Evolutionary conservation across 2,113 vertebrate genomes (phyloP).

Genomic region (Coturnix japonica): DNA sequence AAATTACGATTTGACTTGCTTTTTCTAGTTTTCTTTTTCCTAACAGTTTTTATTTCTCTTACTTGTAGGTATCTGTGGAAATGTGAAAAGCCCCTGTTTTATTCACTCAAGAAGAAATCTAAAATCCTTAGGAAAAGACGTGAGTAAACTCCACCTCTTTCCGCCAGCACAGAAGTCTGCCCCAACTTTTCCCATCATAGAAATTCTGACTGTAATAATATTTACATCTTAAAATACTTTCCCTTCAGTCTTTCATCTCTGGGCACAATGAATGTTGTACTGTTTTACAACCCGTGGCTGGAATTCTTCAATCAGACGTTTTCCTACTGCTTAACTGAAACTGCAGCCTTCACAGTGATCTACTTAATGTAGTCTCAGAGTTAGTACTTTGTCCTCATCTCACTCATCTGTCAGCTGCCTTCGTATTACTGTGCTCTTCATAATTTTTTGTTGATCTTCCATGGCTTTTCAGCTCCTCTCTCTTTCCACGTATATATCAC

Average conservation of each 20-base stretch:
- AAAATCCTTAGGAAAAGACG: slow-evolving; percentile 75
- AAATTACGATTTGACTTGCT: not conserved
- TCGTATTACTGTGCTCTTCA: not conserved
- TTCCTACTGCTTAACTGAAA: not conserved
- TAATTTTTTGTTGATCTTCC: not conserved
- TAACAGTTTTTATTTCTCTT: not conserved
- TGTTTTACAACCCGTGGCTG: not conserved
- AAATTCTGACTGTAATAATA: slow-evolving; percentile 1
- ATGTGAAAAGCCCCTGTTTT: slow-evolving; percentile 76
- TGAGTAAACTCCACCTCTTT: slow-evolving; percentile 62
- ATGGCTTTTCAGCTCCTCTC: not conserved
- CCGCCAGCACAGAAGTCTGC: not conserved
- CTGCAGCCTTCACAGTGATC: not conserved
- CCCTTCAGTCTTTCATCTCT: slow-evolving; percentile 23
- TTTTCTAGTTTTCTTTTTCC: not conserved
- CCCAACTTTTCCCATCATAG: not conserved
- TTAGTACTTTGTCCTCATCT: not conserved
- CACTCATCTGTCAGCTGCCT: not conserved
- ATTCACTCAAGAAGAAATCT: slow-evolving; percentile 50
- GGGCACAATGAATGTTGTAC: not conserved
- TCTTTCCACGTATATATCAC: not conserved
- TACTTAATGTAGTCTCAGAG: not conserved
- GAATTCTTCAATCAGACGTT: not conserved
- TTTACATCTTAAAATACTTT: slow-evolving; percentile 28
- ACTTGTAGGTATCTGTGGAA: slow-evolving; percentile 76